These are phyloP conservation scores for Bucco capensis DNA, from an alignment of 2,113 vertebrate genomes.

Conservation along the genomic window DNA sequence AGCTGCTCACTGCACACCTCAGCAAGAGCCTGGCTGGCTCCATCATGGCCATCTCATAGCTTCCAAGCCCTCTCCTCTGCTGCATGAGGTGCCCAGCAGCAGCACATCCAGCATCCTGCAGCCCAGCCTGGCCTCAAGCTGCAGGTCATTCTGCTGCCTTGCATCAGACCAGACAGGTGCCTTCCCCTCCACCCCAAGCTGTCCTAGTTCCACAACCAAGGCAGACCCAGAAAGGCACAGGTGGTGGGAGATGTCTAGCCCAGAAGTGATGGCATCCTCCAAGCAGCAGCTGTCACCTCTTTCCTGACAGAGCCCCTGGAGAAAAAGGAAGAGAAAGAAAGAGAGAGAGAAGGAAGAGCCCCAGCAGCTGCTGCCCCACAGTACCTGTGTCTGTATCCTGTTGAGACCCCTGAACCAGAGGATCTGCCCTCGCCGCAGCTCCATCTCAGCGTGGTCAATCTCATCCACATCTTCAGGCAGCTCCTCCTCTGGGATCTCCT, in stretches of 20 bases:
- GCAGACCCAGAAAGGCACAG: background rate
- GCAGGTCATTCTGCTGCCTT: fast-evolving
- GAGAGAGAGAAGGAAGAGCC: background rate
- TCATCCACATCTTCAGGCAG: slow-evolving; percentile 86
- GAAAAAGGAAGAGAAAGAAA: background rate
- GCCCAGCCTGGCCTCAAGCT: background rate
- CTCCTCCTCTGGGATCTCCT: slow-evolving; percentile 86
- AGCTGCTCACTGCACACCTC: background rate
- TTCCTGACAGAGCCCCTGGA: background rate
- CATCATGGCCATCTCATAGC: fast-evolving
- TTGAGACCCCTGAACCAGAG: slow-evolving; percentile 98
- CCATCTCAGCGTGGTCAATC: slow-evolving; percentile 96
- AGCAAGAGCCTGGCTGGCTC: fast-evolving
- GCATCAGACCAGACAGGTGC: background rate
- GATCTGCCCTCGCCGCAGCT: slow-evolving; percentile 93
- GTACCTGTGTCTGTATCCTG: slow-evolving; percentile 98
- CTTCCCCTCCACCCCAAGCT: fast-evolving
- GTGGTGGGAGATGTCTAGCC: background rate
- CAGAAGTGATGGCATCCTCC: background rate
- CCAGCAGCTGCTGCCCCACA: background rate
- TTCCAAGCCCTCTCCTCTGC: background rate
- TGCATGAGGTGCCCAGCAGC: fast-evolving
- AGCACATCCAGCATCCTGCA: background rate
- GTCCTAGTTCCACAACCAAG: background rate
- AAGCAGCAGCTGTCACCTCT: background rate